phyloP scores from a whole-genome alignment of 2,797 vertebrate species.

The Hephaestus fuliginosus region DNA sequence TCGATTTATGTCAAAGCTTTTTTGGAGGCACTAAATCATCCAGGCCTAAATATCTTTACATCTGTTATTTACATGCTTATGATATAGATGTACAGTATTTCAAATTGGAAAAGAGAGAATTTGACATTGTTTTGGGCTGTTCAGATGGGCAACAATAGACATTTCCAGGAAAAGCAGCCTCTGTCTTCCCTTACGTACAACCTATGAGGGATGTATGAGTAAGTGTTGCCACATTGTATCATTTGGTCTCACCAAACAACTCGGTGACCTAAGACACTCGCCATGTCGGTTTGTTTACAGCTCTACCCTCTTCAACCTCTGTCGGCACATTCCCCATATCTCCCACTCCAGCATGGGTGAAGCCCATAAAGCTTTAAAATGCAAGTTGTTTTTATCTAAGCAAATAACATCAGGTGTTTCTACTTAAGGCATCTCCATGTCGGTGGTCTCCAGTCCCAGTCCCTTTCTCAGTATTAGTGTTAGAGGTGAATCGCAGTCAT shows the following conservation, averaged over 20 bases:
- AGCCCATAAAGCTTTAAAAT: conserved; percentile 39
- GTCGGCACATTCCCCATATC: conserved; percentile 23
- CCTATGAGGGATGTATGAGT: conserved; percentile 8
- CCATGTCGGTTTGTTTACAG: conserved; percentile 49
- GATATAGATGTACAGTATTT: conserved; percentile 7
- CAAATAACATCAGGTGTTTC: conserved; percentile 68
- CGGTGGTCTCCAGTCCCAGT: conserved; percentile 39
- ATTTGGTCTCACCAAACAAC: conserved; percentile 40
- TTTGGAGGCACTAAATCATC: conserved; percentile 50
- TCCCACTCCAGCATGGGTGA: neutral
- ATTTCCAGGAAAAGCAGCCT: neutral
- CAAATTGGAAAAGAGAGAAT: conserved; percentile 3
- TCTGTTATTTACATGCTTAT: conserved; percentile 23
- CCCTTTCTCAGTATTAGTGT: neutral
- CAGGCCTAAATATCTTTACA: conserved; percentile 34
- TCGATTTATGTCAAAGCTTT: conserved; percentile 42
- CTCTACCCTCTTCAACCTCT: conserved; percentile 32
- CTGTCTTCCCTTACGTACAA: neutral
- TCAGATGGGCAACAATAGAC: conserved; percentile 4
- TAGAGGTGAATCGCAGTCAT: conserved; percentile 29
- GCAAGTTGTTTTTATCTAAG: conserved; percentile 42
- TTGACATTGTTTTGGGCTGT: neutral
- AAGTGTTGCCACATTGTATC: conserved; percentile 31
- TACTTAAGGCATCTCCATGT: conserved; percentile 54
- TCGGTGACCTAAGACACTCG: conserved; percentile 36